A percentile compares a stretch with the other conserved stretches of the same genome.
phyloP scores from a whole-genome alignment of 2,888 invertebrate species.

The Morpho deidamia region DNA sequence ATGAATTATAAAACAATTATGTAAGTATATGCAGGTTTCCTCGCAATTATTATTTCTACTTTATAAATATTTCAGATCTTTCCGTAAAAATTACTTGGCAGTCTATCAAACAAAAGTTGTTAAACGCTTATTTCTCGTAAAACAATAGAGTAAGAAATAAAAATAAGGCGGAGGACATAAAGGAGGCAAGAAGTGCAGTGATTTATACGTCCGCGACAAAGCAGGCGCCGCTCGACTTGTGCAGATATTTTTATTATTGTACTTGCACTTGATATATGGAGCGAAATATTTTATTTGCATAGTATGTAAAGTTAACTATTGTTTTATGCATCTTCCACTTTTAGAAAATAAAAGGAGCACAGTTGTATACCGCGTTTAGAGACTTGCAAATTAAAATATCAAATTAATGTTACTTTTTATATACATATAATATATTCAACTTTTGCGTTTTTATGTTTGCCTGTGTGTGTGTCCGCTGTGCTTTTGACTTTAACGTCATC shows the following conservation, averaged over 20 bases:
- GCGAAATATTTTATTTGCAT: constrained; percentile 25
- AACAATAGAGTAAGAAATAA: constrained; percentile 37
- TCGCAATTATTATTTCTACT: too few species aligned
- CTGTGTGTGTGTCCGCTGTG: too few species aligned
- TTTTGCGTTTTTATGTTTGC: too few species aligned
- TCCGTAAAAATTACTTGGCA: not conserved
- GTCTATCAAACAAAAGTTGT: constrained; percentile 11
- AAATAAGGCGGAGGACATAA: constrained; percentile 38
- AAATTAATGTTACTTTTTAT: too few species aligned
- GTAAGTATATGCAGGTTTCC: too few species aligned
- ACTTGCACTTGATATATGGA: constrained; percentile 23
- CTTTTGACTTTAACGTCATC: too few species aligned
- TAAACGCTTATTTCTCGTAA: constrained; percentile 16
- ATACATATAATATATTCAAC: too few species aligned
- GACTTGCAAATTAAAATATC: too few species aligned
- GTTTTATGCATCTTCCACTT: not conserved
- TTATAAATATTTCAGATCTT: too few species aligned
- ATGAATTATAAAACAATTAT: too few species aligned
- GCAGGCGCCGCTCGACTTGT: constrained; percentile 21
- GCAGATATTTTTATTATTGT: constrained; percentile 34
- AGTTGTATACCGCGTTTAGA: too few species aligned
- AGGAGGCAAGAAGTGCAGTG: constrained; percentile 44
- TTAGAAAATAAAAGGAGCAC: too few species aligned
- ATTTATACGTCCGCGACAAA: constrained; percentile 39
- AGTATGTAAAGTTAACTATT: constrained; percentile 19